Percentiles rank a stretch among this genome's conserved stretches.
Conservation (phyloP, 2,113 vertebrate genomes). For the Microcebus tavaratra region DNA sequence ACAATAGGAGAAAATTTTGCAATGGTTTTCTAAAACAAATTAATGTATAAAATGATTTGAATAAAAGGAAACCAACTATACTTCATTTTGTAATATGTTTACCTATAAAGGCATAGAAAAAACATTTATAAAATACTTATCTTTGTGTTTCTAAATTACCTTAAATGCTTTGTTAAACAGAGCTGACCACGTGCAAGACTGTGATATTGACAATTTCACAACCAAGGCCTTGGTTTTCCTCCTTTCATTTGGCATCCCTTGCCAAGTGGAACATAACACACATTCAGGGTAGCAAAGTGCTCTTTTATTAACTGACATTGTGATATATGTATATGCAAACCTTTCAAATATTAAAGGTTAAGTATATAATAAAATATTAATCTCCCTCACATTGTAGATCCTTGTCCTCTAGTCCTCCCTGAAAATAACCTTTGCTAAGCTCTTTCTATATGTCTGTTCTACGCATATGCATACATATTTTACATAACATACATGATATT, state of each 20-base stretch:
- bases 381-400: not conserved
- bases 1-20: not conserved
- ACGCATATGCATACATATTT: not conserved
- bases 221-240: not conserved
- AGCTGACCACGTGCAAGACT: not conserved
- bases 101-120: not conserved
- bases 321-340: not conserved
- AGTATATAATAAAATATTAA: not conserved
- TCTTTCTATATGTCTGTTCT: not conserved
- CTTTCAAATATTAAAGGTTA: not conserved
- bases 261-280: not conserved
- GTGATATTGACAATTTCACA: not conserved
- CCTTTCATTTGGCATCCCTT: not conserved
- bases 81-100: not conserved
- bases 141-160: not conserved
- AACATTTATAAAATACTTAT: not conserved
- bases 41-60: conserved; percentile 7
- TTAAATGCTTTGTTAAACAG: not conserved
- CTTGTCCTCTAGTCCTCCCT: not conserved
- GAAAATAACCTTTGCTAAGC: not conserved
- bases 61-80: not conserved
- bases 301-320: not conserved
- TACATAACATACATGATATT: not conserved
- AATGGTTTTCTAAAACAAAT: not conserved
- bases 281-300: not conserved